Evolutionary conservation across 2,888 invertebrate species (phyloP).

Genomic region (Cheilosia grossa): DNA sequence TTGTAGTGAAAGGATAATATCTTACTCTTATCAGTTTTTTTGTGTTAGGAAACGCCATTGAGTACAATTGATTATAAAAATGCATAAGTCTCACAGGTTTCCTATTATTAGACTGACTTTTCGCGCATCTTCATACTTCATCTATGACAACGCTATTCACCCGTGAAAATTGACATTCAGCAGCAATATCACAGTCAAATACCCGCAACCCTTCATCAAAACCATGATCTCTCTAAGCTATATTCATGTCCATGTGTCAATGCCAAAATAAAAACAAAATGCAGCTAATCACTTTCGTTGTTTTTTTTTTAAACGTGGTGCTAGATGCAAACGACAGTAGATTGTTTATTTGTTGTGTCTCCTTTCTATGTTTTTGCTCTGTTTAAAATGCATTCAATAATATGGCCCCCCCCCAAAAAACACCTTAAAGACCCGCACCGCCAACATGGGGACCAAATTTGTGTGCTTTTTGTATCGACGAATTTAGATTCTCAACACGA

Average conservation of each 20-base stretch:
- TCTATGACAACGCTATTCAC: no score
- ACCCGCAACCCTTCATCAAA: no score
- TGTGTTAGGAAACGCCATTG: no score
- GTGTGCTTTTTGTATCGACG: conserved; percentile 7
- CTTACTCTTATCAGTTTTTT: no score
- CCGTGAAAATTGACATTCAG: no score
- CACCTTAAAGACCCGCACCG: not conserved
- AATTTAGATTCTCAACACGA: conserved; percentile 22
- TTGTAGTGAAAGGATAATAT: no score
- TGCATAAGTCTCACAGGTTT: no score
- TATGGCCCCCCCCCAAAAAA: not conserved
- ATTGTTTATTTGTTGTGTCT: not conserved
- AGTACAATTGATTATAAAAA: no score
- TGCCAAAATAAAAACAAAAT: not conserved
- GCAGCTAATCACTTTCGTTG: conserved; percentile 4
- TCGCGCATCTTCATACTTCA: no score
- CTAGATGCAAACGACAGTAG: conserved; percentile 11
- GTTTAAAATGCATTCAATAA: conserved; percentile 18
- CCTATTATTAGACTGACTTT: no score
- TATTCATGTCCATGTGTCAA: not conserved
- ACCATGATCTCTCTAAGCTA: not conserved
- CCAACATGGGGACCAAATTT: not conserved
- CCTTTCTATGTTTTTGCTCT: not conserved
- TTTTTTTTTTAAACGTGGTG: conserved; percentile 8
- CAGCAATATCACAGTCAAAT: no score